phyloP scores from a whole-genome alignment of 2,113 vertebrate genomes.

The Serilophus lunatus region DNA sequence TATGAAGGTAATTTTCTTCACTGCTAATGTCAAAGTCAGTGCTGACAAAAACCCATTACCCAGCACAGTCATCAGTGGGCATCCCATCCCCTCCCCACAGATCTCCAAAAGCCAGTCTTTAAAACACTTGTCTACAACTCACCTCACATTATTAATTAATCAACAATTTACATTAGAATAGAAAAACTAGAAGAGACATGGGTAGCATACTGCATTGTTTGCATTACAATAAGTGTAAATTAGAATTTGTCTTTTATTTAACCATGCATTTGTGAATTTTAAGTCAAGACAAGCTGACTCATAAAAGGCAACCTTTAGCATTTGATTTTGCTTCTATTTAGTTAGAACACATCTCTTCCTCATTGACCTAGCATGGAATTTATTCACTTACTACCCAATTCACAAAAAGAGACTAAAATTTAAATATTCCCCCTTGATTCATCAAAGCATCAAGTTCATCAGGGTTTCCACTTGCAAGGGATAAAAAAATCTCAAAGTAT shows the following conservation, averaged over 20 bases:
- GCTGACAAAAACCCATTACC: not conserved
- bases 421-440: not conserved
- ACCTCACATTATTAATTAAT: not conserved
- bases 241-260: not conserved
- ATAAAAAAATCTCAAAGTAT: not conserved
- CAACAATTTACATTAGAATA: not conserved
- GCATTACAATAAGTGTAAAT: not conserved
- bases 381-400: not conserved
- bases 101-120: not conserved
- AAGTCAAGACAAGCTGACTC: not conserved
- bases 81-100: not conserved
- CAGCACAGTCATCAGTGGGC: not conserved
- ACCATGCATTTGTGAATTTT: not conserved
- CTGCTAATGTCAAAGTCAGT: not conserved
- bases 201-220: not conserved
- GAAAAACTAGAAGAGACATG: accelerated
- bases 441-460: not conserved
- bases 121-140: not conserved
- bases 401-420: not conserved
- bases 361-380: not conserved
- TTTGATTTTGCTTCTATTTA: not conserved
- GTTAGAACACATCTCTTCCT: not conserved
- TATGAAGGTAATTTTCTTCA: not conserved
- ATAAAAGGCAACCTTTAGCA: not conserved
- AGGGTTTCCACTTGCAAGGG: not conserved